Evolutionary conservation across 2,113 vertebrate genomes (phyloP), one percentile per base, ranked within the genome.

Genomic region (Rhinogobius similis): DNA sequence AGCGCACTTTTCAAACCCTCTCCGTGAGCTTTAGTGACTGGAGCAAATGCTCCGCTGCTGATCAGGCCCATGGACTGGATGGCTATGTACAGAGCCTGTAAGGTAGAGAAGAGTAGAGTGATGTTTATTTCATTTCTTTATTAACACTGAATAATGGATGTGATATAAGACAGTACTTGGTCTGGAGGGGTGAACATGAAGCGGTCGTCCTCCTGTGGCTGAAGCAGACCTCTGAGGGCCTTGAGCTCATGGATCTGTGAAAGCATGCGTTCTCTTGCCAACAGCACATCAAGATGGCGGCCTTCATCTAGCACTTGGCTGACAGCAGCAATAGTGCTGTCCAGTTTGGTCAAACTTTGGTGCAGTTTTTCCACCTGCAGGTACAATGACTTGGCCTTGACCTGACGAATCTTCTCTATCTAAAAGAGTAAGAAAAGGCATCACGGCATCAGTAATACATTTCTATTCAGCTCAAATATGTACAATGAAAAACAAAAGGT

Each of bases 371-470:
- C 98, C 68, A 99, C 96, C 87, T 99, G 98, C 85, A 98, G 93
- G 88, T 98, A 98, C 46, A 99, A 92, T 2, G 97, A 98, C 91
- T 99, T 99, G 75, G 96, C 97, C 89, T 99, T 99, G 87, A 99
- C 94, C 88, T 99, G 97, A 36, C 97, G 96, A 82, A 99, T 98
- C 92, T 99, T 99, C 88, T 99, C 98, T 68, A 99, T 95, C 98
- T 99, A 86, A 18, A 67, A 41, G 2, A 29, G 32, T 5, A 68
- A 8, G 53, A 1, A 18, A 23, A 68, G 10, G 13, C 13, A 14
- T 24, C n/a, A n/a, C n/a, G n/a, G n/a, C n/a, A n/a, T n/a, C n/a
- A n/a, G n/a, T n/a, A 41, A 39, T 2, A 41, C 9, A 41, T 41
- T 11, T 12, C 2, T 41, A 1, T 41, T 41, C 12, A 3, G 12